phyloP scores from a whole-genome alignment of 1,140 invertebrate genomes.

The Drosophila sp. region DNA sequence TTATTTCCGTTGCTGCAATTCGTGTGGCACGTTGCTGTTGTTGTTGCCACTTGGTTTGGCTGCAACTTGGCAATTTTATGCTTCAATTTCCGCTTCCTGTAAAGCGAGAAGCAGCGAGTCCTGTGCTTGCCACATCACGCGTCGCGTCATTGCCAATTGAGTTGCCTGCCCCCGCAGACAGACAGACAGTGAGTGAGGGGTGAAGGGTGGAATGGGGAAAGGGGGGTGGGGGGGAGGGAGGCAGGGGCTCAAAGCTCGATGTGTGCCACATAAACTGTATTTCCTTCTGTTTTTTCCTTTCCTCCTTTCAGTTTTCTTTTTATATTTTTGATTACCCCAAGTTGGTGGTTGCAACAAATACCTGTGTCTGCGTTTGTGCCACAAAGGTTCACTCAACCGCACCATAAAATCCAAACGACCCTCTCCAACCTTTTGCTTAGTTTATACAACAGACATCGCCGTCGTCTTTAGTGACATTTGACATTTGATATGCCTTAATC shows the following conservation, averaged over 20 bases:
- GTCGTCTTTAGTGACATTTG: conserved; percentile 77
- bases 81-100: conserved; percentile 81
- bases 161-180: conserved; percentile 26
- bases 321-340: conserved; percentile 25
- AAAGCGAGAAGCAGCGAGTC: conserved; percentile 33
- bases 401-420: conserved; percentile 54
- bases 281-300: conserved; percentile 17
- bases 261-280: conserved; percentile 29
- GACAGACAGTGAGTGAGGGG: background rate
- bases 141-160: conserved; percentile 71
- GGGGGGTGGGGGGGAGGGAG: no score
- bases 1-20: conserved; percentile 44
- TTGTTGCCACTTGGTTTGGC: conserved; percentile 29
- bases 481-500: conserved; percentile 83
- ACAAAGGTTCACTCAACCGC: conserved; percentile 44
- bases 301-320: conserved; percentile 21
- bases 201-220: background rate
- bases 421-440: conserved; percentile 49
- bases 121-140: conserved; percentile 44
- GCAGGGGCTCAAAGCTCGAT: conserved; percentile 13
- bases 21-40: conserved; percentile 22
- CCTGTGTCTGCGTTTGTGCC: conserved; percentile 38
- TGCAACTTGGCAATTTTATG: conserved; percentile 80
- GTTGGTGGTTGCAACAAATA: conserved; percentile 32
- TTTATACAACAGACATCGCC: conserved; percentile 75